A percentile compares a stretch with the other conserved stretches of the same genome.
These are phyloP conservation scores for Drosophila quinaria DNA, from an alignment of 2,888 invertebrate species.

Conservation along the genomic window DNA sequence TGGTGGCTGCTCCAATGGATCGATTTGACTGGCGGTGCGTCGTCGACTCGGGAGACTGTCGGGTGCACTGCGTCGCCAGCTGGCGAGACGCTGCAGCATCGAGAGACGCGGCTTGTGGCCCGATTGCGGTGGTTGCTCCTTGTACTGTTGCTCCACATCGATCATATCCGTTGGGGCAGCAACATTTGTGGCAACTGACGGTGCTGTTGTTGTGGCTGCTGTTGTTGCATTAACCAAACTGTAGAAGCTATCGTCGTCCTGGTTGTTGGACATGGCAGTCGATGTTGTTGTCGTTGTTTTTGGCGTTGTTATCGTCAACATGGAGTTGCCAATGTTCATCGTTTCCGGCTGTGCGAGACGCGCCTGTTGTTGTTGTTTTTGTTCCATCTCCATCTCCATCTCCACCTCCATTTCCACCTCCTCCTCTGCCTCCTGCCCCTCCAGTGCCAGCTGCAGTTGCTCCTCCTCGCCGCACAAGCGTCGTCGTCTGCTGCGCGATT, in stretches of 20 bases:
- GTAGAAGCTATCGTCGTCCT: conserved; percentile 79
- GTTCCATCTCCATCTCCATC: background rate
- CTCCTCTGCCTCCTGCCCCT: conserved; percentile 35
- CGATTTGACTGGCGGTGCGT: conserved; percentile 45
- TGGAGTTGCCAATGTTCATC: conserved; percentile 73
- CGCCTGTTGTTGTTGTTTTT: conserved; percentile 37
- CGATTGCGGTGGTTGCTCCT: conserved; percentile 48
- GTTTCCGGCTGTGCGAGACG: conserved; percentile 75
- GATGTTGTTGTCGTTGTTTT: conserved; percentile 42
- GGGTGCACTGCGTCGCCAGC: conserved; percentile 58
- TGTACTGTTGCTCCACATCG: conserved; percentile 53
- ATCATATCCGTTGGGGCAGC: background rate
- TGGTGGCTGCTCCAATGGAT: conserved; percentile 46
- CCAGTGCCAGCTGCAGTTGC: conserved; percentile 37
- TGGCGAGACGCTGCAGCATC: conserved; percentile 50
- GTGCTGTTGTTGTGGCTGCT: background rate
- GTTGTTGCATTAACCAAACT: conserved; percentile 54
- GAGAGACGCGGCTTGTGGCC: conserved; percentile 36
- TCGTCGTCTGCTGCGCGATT: conserved; percentile 49
- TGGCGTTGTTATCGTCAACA: conserved; percentile 71
- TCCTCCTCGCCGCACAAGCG: conserved; percentile 44
- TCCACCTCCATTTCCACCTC: conserved; percentile 17
- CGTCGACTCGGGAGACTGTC: conserved; percentile 46
- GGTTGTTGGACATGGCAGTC: conserved; percentile 51
- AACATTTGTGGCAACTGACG: background rate